Evolutionary conservation across 2,888 invertebrate species (phyloP).

Genomic region (Didymodactylos carnosus): DNA sequence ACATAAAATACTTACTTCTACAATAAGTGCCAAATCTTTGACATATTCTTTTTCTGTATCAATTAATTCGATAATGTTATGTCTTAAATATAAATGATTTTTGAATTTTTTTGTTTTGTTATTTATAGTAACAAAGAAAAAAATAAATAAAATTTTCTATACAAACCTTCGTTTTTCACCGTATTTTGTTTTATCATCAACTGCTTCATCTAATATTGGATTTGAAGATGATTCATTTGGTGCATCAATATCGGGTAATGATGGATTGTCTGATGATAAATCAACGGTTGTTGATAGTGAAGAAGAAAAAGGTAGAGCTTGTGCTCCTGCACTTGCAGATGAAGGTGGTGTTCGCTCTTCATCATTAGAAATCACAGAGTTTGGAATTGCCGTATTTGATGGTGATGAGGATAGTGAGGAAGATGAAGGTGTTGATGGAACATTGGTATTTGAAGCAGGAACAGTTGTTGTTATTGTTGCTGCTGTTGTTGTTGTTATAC

Average conservation of each 20-base stretch:
- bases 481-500: too few relatives aligned
- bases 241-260: background rate
- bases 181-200: background rate
- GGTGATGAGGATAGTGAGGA: too few relatives aligned
- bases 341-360: background rate
- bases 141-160: background rate
- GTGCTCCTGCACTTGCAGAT: too few relatives aligned
- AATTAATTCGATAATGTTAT: slow-evolving; percentile 68
- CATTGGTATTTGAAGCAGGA: background rate
- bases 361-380: background rate
- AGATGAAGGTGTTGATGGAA: background rate
- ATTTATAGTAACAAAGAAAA: background rate
- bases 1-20: slow-evolving; percentile 41
- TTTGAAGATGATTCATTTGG: background rate
- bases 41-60: slow-evolving; percentile 83
- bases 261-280: background rate
- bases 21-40: slow-evolving; percentile 61
- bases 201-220: background rate
- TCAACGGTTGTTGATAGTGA: too few relatives aligned
- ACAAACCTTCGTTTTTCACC: background rate
- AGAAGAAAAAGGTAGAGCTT: too few relatives aligned
- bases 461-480: background rate
- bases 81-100: slow-evolving; percentile 29
- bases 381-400: too few relatives aligned
- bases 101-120: background rate